A percentile compares a stretch with the other conserved stretches of the same genome.
phyloP scores from a whole-genome alignment of 2,113 vertebrate species.

The Caretta caretta region DNA sequence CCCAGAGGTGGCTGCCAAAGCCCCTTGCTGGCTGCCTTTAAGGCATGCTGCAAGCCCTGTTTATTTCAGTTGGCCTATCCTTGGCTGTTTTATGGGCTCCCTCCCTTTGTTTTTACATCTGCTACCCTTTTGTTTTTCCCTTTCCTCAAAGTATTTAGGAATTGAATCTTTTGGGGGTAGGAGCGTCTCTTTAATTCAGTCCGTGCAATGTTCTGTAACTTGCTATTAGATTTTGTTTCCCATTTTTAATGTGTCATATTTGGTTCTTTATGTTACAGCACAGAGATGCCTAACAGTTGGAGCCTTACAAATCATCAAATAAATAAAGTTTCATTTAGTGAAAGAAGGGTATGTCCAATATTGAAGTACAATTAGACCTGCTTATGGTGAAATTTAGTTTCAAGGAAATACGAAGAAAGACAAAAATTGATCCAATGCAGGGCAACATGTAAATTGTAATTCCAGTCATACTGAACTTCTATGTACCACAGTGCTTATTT shows the following conservation, averaged over 20 bases:
- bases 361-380: conserved; percentile 58
- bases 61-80: conserved; percentile 76
- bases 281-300: conserved; percentile 51
- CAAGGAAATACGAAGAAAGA: conserved; percentile 46
- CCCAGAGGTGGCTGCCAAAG: conserved; percentile 60
- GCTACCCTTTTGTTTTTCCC: conserved; percentile 76
- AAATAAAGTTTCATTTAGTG: conserved; percentile 64
- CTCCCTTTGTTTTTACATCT: conserved; percentile 79
- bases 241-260: conserved; percentile 52
- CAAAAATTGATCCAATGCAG: conserved; percentile 52
- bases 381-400: conserved; percentile 51
- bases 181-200: conserved; percentile 64
- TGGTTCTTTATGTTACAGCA: conserved; percentile 38
- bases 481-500: conserved; percentile 43
- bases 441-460: conserved; percentile 50
- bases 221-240: conserved; percentile 71
- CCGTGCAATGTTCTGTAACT: conserved; percentile 63
- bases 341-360: conserved; percentile 49
- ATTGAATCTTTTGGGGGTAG: conserved; percentile 66
- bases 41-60: conserved; percentile 76
- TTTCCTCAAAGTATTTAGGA: conserved; percentile 68
- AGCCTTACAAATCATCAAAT: conserved; percentile 66
- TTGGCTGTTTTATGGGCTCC: conserved; percentile 77
- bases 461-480: not conserved
- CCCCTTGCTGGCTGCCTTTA: conserved; percentile 76